phyloP scores from a whole-genome alignment of 2,888 invertebrate genomes.

The Exocentrus adspersus region DNA sequence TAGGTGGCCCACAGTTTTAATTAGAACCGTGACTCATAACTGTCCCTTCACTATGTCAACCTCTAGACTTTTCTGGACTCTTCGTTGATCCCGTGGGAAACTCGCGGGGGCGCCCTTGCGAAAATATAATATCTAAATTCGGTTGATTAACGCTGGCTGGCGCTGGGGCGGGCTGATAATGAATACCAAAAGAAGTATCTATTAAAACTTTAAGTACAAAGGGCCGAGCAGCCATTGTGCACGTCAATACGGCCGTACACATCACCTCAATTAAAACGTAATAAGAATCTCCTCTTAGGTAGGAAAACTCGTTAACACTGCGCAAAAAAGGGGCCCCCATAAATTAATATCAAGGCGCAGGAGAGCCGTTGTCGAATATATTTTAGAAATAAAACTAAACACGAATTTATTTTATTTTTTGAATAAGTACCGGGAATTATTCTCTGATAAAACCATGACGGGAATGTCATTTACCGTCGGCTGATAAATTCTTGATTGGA shows the following conservation, averaged over 20 bases:
- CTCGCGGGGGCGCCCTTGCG: not conserved
- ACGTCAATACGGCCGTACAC: slow-evolving; percentile 62
- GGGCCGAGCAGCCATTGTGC: slow-evolving; percentile 50
- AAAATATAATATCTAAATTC: slow-evolving; percentile 58
- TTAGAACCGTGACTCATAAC: too few species aligned
- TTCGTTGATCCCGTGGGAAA: slow-evolving; percentile 25
- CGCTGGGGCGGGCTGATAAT: slow-evolving; percentile 61
- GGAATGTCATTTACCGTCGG: too few species aligned
- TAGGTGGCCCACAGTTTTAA: too few species aligned
- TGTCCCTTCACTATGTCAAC: too few species aligned
- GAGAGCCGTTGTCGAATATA: slow-evolving; percentile 21
- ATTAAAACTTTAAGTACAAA: slow-evolving; percentile 65
- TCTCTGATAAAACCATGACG: too few species aligned
- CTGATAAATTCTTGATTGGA: slow-evolving; percentile 52
- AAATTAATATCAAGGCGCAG: slow-evolving; percentile 58
- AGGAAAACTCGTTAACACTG: slow-evolving; percentile 64
- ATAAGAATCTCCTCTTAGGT: slow-evolving; percentile 63
- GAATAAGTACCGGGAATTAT: too few species aligned
- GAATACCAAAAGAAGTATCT: slow-evolving; percentile 65
- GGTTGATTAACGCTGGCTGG: slow-evolving; percentile 60
- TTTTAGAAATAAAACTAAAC: not conserved
- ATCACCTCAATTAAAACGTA: slow-evolving; percentile 66
- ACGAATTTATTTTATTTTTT: too few species aligned
- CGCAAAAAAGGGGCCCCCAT: slow-evolving; percentile 59
- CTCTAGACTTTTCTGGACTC: not conserved